These are phyloP conservation scores for Lacerta agilis DNA, from an alignment of 2,797 vertebrate species.

Conservation along the genomic window DNA sequence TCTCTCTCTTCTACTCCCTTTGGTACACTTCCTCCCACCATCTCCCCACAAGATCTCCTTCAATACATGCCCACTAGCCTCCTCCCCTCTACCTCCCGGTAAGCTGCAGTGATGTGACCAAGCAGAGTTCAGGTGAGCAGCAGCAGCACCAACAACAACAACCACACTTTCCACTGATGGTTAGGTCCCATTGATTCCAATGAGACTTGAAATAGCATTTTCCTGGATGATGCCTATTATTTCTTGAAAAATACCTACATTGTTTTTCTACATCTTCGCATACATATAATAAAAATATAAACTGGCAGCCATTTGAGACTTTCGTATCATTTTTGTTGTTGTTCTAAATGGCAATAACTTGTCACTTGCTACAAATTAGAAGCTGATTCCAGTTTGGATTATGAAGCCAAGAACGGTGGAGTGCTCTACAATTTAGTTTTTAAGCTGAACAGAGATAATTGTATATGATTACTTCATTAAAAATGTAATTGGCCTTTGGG, in stretches of 20 bases:
- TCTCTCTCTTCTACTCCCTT: no score
- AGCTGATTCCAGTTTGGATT: background rate
- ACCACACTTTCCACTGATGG: no score
- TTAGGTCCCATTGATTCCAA: background rate
- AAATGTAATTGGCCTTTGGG: conserved; percentile 12
- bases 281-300: background rate
- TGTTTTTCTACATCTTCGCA: background rate
- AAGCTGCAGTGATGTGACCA: no score
- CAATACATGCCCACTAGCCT: no score
- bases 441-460: conserved; percentile 2
- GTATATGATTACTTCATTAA: conserved; percentile 9
- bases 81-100: no score
- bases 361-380: background rate
- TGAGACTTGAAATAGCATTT: background rate
- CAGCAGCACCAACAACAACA: no score
- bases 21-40: no score
- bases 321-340: background rate
- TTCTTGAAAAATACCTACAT: background rate
- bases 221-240: background rate
- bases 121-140: no score
- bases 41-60: no score
- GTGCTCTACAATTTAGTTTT: conserved; percentile 1
- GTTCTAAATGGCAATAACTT: background rate
- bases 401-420: background rate
- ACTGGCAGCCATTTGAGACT: background rate